Evolutionary conservation across 2,797 vertebrate species (phyloP).

Genomic region (Pampus argenteus): DNA sequence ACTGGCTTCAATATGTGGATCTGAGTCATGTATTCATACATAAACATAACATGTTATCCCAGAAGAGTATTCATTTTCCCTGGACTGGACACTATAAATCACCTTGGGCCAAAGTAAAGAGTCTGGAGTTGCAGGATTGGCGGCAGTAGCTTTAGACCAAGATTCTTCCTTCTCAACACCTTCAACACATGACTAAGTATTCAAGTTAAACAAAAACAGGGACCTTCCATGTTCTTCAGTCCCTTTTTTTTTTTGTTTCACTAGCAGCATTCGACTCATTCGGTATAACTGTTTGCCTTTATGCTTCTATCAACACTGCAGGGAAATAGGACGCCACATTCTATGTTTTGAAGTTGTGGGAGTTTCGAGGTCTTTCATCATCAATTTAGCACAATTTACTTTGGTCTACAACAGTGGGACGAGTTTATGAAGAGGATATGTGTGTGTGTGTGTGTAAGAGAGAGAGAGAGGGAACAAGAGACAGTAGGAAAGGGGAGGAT

Average conservation of each 20-base stretch:
- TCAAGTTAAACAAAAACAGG: conserved; percentile 23
- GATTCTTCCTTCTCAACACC: background rate
- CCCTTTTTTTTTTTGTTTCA: background rate
- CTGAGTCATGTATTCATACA: conserved; percentile 66
- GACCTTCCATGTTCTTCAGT: conserved; percentile 37
- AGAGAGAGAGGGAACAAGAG: conserved; percentile 24
- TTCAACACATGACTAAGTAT: too few species aligned
- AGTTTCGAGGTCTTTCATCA: conserved; percentile 81
- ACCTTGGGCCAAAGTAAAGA: conserved; percentile 78
- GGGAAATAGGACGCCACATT: conserved; percentile 49
- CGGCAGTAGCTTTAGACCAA: conserved; percentile 33
- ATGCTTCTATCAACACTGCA: conserved; percentile 39
- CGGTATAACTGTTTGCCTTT: conserved; percentile 39
- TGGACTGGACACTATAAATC: conserved; percentile 68
- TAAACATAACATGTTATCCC: conserved; percentile 71
- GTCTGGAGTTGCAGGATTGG: conserved; percentile 60
- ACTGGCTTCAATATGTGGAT: conserved; percentile 45
- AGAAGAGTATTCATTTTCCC: conserved; percentile 62
- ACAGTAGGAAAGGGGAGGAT: conserved; percentile 18
- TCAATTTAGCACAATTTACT: conserved; percentile 75
- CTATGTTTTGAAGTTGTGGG: conserved; percentile 59
- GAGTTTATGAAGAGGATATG: conserved; percentile 72
- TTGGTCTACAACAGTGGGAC: conserved; percentile 69
- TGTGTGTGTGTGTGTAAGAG: background rate
- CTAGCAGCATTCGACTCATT: conserved; percentile 24